Evolutionary conservation across 2,113 vertebrate genomes (phyloP).

Genomic region (Aegypius monachus): DNA sequence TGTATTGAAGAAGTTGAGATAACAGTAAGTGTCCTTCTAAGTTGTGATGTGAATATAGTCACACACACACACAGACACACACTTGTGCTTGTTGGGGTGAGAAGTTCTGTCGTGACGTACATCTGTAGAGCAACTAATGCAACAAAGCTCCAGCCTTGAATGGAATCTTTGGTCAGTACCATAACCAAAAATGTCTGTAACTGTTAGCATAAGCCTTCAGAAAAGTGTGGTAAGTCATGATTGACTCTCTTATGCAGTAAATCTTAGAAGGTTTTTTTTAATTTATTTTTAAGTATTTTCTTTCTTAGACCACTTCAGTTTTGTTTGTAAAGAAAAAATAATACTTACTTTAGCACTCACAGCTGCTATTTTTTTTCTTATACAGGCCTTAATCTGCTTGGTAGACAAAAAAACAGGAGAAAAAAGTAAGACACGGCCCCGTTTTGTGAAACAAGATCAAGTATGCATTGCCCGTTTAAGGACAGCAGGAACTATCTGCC

Average conservation of each 20-base stretch:
- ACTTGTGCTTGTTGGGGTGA: not conserved
- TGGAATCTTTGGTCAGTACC: not conserved
- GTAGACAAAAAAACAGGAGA: conserved; percentile 99
- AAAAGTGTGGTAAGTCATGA: no score
- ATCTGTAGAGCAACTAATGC: not conserved
- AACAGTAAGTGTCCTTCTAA: conserved; percentile 81
- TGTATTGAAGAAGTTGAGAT: conserved; percentile 99
- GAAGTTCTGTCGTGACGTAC: not conserved
- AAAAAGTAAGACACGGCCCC: conserved; percentile 96
- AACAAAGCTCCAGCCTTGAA: not conserved
- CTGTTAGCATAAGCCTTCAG: not conserved
- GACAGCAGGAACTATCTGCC: conserved; percentile 95
- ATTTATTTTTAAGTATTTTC: not conserved
- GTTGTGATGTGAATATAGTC: not conserved
- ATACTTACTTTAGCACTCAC: not conserved
- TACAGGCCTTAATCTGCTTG: conserved; percentile 97
- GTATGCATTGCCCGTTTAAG: conserved; percentile 95
- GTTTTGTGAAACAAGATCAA: conserved; percentile 99
- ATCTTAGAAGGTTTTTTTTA: not conserved
- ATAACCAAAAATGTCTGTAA: not conserved
- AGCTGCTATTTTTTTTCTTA: not conserved
- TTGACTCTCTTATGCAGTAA: not conserved
- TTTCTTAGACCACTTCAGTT: not conserved
- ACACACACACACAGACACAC: not conserved
- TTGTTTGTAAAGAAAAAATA: not conserved